Percentiles rank a stretch among this genome's conserved stretches.
Evolutionary conservation across 2,113 vertebrate species (phyloP).

Genomic region (Lutjanus erythropterus): DNA sequence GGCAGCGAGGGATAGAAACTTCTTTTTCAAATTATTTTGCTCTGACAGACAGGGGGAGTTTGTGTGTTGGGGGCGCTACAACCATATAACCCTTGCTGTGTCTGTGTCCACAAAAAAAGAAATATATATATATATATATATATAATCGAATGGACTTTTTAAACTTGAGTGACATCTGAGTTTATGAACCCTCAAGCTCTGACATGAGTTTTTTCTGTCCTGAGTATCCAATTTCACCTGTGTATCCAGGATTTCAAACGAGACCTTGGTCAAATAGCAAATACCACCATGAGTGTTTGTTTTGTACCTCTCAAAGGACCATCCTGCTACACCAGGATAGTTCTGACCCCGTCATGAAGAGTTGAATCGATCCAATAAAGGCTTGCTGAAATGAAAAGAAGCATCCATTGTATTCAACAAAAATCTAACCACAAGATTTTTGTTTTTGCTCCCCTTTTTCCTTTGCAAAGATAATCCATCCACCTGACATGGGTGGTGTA

Average conservation of each 20-base stretch:
- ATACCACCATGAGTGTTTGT: constrained; percentile 10
- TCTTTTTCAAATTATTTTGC: constrained; percentile 7
- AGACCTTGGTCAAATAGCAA: constrained; percentile 31
- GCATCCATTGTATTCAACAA: not conserved
- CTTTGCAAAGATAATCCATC: no score
- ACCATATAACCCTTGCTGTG: constrained; percentile 21
- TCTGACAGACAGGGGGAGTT: constrained; percentile 8
- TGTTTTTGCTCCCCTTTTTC: no score
- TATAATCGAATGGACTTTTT: constrained; percentile 29
- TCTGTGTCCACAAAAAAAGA: not conserved
- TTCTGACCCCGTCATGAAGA: not conserved
- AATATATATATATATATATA: no score
- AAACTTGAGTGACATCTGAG: constrained; percentile 43
- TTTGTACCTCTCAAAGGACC: constrained; percentile 10
- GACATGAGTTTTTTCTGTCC: constrained; percentile 48
- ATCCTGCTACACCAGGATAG: not conserved
- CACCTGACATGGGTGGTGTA: no score
- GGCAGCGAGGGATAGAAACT: not conserved
- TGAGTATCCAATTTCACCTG: constrained; percentile 44
- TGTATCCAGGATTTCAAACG: constrained; percentile 20
- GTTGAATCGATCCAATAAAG: constrained; percentile 1
- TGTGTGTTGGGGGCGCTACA: not conserved
- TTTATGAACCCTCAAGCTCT: constrained; percentile 48
- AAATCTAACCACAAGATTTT: no score
- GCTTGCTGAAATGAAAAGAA: not conserved